Evolutionary conservation across 2,797 vertebrate genomes (phyloP).

Genomic region (Thalassophryne amazonica): DNA sequence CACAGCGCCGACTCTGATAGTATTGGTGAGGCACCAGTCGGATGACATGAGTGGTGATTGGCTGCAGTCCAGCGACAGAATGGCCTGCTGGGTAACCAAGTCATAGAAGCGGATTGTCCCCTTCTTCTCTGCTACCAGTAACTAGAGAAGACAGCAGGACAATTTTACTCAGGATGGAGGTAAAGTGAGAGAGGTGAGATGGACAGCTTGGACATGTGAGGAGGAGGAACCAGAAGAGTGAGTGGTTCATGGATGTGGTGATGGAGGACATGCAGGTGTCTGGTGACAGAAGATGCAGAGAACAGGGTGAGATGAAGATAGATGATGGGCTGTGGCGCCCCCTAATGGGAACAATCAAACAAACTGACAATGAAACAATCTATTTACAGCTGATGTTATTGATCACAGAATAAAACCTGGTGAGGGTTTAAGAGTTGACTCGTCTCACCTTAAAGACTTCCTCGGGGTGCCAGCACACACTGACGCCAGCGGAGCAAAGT

Average conservation of each 20-base stretch:
- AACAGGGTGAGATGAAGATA: too few relatives aligned
- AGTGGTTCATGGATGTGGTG: too few relatives aligned
- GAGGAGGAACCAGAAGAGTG: too few relatives aligned
- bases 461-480: slow-evolving; percentile 97
- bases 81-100: slow-evolving; percentile 89
- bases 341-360: too few relatives aligned
- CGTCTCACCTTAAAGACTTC: slow-evolving; percentile 87
- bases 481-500: slow-evolving; percentile 91
- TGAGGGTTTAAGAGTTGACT: background rate
- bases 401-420: background rate
- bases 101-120: slow-evolving; percentile 95
- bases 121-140: slow-evolving; percentile 97
- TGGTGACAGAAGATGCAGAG: too few relatives aligned
- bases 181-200: too few relatives aligned
- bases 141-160: slow-evolving; percentile 61
- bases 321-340: too few relatives aligned
- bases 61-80: slow-evolving; percentile 92
- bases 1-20: slow-evolving; percentile 93
- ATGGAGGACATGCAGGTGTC: too few relatives aligned
- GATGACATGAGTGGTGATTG: slow-evolving; percentile 91
- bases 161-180: background rate
- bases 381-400: too few relatives aligned
- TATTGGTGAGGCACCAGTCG: slow-evolving; percentile 94
- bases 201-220: too few relatives aligned
- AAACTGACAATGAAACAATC: too few relatives aligned